Conservation (phyloP, 2,113 vertebrate species). For the Xenus cinereus region DNA sequence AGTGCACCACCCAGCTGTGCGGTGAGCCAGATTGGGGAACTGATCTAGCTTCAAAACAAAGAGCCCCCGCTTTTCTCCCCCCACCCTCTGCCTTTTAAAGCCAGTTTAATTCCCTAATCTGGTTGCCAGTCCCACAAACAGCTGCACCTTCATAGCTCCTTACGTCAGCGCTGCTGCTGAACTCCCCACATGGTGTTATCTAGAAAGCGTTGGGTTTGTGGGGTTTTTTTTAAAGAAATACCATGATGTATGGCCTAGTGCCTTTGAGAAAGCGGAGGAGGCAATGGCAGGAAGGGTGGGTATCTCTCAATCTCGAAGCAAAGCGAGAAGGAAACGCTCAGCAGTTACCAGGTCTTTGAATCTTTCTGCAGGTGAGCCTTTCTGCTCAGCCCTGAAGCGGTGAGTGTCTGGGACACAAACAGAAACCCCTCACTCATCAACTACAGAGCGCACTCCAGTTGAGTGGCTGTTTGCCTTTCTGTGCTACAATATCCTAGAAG, state of each 20-base stretch:
- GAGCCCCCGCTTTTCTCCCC: not conserved
- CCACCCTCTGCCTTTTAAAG: not conserved
- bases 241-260: not conserved
- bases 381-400: not conserved
- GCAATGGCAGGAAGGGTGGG: conserved; percentile 27
- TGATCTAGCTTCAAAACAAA: not conserved
- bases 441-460: not conserved
- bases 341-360: not conserved
- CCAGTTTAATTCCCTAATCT: not conserved
- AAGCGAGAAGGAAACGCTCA: not conserved
- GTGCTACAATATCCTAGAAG: not conserved
- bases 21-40: not conserved
- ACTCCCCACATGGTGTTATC: not conserved
- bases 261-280: not conserved
- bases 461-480: not conserved
- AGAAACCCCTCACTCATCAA: not conserved
- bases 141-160: not conserved
- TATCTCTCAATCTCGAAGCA: not conserved
- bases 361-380: not conserved
- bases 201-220: not conserved
- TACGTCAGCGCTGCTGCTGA: not conserved
- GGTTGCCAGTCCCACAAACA: not conserved
- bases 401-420: not conserved
- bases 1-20: not conserved
- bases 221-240: not conserved